Conservation (phyloP, 1,140 invertebrate species). For the Steinernema khuongi region DNA sequence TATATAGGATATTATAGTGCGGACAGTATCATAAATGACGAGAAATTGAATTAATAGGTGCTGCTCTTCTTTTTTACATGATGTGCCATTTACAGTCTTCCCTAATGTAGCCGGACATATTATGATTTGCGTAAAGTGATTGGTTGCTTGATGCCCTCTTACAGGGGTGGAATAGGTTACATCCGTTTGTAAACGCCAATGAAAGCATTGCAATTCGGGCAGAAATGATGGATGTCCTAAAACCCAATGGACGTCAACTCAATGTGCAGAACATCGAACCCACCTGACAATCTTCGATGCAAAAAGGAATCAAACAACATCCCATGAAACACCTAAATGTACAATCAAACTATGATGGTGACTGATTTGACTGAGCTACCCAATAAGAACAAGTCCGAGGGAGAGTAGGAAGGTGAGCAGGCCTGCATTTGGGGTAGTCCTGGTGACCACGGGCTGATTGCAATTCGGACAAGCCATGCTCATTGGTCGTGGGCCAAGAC, state of each 20-base stretch:
- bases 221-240: conserved; percentile 2
- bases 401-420: not conserved
- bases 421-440: not conserved
- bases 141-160: too few species aligned
- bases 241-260: not conserved
- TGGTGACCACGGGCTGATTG: not conserved
- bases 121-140: too few species aligned
- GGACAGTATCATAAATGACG: too few species aligned
- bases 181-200: conserved; percentile 1
- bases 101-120: too few species aligned
- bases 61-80: too few species aligned
- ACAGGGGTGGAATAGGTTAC: not conserved
- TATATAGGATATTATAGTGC: too few species aligned
- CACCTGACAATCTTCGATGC: conserved; percentile 8
- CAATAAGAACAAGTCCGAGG: not conserved
- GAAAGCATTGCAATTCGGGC: not conserved
- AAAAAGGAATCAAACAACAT: conserved; percentile 8
- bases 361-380: not conserved
- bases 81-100: too few species aligned
- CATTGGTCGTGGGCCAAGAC: not conserved
- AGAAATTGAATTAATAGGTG: too few species aligned
- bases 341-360: not conserved
- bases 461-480: not conserved
- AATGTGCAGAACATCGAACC: not conserved
- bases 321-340: not conserved